Evolutionary conservation across 2,888 invertebrate species (phyloP), one percentile per base, ranked within the genome.

Genomic region (Linyphia triangularis): DNA sequence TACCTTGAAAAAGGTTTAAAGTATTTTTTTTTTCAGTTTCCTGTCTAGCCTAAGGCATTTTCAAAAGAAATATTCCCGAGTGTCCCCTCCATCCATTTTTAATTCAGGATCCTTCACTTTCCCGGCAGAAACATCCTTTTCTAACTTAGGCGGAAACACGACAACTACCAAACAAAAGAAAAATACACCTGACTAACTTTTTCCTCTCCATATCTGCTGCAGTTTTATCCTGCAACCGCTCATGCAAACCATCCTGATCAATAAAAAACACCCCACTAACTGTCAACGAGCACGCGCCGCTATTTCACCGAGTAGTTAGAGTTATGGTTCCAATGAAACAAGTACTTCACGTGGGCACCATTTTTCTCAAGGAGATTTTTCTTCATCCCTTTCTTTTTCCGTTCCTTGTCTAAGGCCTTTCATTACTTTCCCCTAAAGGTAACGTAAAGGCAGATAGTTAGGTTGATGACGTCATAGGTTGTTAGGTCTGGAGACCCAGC

Each of bases 391-490:
- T 24, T 43, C 43, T 61, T 19, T 72, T 72, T 59, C 22, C 33
- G 37, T 9, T 65, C 51, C 43, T 63, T 72, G 33, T 63, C 24
- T 63, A 10, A 16, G 24, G 73, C 26, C 83, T 73, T 83, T 83
- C 83, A 83, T 83, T 73, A 73, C 73, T 73, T 43, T 69, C 59
- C 65, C 43, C 61, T 61, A 28, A 67, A 85, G 84, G 57, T 77
- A 67, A 16, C 19, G 70, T 40, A 59, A 59, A 43, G 63, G 65
- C 61, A 37, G 81, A 59, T 81, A 81, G 84, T 85, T 85, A 69
- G 69, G 69, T 33, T 69, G 75, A 85, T 85, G 84, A 85, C 84
- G 84, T 77, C 84, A 85, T 40, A 59, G 84, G 84, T 85, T 85
- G 84, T 85, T 67, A 77, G 69, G 77, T 77, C 69, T 65, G 26